A percentile compares a stretch with the other conserved stretches of the same genome.
Evolutionary conservation across 2,888 invertebrate genomes (phyloP).

Genomic region (Smittia aterrima): DNA sequence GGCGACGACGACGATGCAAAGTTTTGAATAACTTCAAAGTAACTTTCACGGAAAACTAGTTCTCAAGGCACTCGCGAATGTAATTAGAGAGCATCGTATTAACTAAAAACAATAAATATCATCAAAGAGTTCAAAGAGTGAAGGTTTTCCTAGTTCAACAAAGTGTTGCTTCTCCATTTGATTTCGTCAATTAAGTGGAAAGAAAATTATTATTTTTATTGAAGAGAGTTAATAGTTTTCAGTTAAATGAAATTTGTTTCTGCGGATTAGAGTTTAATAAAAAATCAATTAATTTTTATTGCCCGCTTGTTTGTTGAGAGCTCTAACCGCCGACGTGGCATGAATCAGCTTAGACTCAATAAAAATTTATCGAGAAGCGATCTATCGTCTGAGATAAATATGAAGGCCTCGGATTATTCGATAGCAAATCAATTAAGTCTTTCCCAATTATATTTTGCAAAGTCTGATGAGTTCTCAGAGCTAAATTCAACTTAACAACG

Average conservation of each 20-base stretch:
- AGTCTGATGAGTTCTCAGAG: not conserved
- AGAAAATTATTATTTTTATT: no score
- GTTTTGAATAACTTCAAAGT: no score
- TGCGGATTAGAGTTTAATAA: slow-evolving; percentile 21
- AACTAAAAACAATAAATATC: no score
- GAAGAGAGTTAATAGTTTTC: no score
- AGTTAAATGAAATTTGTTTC: no score
- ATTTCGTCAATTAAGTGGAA: not conserved
- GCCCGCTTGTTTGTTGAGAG: slow-evolving; percentile 15
- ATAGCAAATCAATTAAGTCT: slow-evolving; percentile 23
- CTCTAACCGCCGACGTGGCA: not conserved
- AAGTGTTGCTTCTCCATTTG: no score
- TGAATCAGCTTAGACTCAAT: not conserved
- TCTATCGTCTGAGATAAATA: not conserved
- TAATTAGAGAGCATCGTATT: no score
- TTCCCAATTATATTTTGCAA: not conserved
- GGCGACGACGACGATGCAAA: no score
- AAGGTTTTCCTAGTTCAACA: no score
- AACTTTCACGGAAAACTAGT: no score
- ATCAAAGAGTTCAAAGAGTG: no score
- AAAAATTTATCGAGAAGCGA: slow-evolving; percentile 15
- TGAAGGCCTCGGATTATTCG: not conserved
- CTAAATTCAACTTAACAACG: not conserved
- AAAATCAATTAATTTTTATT: slow-evolving; percentile 30
- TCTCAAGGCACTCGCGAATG: no score